Conservation (phyloP, 2,797 vertebrate species). For the Peromyscus melanophrys region DNA sequence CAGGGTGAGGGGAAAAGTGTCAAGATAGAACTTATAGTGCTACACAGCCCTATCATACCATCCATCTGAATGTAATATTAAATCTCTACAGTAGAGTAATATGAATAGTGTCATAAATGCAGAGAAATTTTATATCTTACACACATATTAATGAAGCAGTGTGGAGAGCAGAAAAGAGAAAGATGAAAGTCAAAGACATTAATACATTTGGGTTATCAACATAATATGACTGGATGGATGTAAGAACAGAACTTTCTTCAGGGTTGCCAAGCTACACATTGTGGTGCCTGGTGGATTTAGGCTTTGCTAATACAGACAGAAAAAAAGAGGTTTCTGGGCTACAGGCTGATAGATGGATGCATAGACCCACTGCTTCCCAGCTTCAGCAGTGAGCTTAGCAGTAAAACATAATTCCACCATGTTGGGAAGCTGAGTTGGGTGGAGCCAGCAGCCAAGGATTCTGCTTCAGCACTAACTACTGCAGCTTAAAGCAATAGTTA, state of each 20-base stretch:
- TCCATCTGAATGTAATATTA: slow-evolving; percentile 5
- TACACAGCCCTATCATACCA: neutral
- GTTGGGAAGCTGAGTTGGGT: too few relatives aligned
- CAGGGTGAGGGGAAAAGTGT: slow-evolving; percentile 35
- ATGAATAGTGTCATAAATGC: slow-evolving; percentile 46
- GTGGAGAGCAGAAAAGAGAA: neutral
- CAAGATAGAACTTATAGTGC: slow-evolving; percentile 25
- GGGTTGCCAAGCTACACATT: neutral
- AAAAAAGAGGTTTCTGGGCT: too few relatives aligned
- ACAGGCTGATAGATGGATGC: too few relatives aligned
- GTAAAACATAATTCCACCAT: too few relatives aligned
- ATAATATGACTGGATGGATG: neutral
- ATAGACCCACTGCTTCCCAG: too few relatives aligned
- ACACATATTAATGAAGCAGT: slow-evolving; percentile 41
- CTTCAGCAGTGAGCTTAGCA: too few relatives aligned
- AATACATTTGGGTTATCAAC: neutral
- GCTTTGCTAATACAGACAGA: too few relatives aligned
- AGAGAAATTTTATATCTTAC: slow-evolving; percentile 49
- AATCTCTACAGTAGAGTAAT: slow-evolving; percentile 29
- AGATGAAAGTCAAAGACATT: slow-evolving; percentile 17
- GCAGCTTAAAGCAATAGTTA: too few relatives aligned
- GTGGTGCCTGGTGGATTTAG: too few relatives aligned
- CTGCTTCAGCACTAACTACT: too few relatives aligned
- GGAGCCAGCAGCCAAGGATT: too few relatives aligned
- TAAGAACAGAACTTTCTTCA: neutral